These are phyloP conservation scores for Poeciliopsis infans DNA, from an alignment of 2,797 vertebrate species.

Conservation along the genomic window DNA sequence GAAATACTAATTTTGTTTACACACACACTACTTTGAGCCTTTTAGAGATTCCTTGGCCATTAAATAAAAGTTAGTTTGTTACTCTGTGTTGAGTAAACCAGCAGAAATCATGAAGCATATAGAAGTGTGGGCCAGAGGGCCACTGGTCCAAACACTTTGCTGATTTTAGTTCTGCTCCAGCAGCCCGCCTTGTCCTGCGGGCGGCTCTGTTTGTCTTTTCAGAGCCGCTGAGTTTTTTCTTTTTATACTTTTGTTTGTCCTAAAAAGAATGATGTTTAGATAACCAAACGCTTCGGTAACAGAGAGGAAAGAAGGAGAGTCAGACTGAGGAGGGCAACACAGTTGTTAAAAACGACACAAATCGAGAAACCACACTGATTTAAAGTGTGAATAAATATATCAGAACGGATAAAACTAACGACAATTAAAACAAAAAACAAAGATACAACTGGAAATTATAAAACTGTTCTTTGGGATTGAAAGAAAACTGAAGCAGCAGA, in stretches of 20 bases:
- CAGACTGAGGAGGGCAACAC: conserved; percentile 1
- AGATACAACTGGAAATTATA: background rate
- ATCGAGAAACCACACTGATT: background rate
- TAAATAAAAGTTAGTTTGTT: background rate
- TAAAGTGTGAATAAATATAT: background rate
- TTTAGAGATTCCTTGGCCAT: background rate
- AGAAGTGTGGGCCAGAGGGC: conserved; percentile 23
- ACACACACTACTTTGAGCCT: background rate
- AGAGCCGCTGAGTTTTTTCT: conserved; percentile 25
- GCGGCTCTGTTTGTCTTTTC: conserved; percentile 34
- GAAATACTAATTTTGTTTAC: background rate
- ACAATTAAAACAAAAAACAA: background rate
- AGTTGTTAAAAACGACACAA: conserved; percentile 22
- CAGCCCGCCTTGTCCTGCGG: conserved; percentile 24
- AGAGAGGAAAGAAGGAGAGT: conserved; percentile 14
- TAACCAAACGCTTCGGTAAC: conserved; percentile 32
- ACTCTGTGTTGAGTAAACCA: background rate
- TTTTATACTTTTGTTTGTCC: conserved; percentile 23
- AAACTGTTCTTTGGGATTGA: background rate
- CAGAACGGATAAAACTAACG: background rate
- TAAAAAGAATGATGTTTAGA: conserved; percentile 31
- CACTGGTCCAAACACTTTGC: conserved; percentile 16
- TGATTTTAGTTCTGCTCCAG: conserved; percentile 47
- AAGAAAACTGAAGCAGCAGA: background rate
- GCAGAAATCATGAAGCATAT: conserved; percentile 4